phyloP scores from a whole-genome alignment of 2,888 invertebrate genomes.

The Lamellibrachia columna region DNA sequence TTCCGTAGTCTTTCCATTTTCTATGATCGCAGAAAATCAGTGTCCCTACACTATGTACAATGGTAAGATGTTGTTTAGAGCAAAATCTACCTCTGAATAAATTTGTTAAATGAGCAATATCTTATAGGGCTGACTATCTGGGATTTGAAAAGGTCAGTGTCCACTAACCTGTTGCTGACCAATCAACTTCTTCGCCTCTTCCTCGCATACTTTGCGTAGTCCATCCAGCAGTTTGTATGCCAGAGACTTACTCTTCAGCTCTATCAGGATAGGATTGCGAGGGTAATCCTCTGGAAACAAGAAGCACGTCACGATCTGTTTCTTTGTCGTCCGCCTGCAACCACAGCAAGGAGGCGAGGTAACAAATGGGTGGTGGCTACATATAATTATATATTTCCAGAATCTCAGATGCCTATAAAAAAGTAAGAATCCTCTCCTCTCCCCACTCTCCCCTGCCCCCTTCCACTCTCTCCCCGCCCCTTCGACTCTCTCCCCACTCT shows the following conservation, averaged over 20 bases:
- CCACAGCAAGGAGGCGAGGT: neutral
- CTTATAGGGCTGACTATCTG: no score
- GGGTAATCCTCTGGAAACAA: constrained; percentile 78
- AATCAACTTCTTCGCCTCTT: constrained; percentile 70
- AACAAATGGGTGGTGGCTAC: neutral
- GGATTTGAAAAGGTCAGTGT: no score
- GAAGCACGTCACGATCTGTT: constrained; percentile 74
- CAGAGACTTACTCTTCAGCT: constrained; percentile 77
- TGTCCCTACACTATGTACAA: no score
- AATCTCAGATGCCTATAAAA: neutral
- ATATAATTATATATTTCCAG: neutral
- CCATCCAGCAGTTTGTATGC: constrained; percentile 74
- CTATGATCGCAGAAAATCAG: no score
- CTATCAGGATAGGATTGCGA: constrained; percentile 71
- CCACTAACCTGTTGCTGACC: constrained; percentile 69
- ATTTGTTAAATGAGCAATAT: no score
- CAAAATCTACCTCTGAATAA: no score
- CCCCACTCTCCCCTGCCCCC: no score
- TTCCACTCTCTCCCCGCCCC: no score
- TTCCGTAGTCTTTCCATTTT: no score
- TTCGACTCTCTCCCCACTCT: no score
- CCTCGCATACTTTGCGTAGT: constrained; percentile 73
- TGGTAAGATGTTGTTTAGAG: no score
- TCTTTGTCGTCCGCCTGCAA: constrained; percentile 69
- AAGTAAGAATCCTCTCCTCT: no score